These are phyloP conservation scores for Strix uralensis DNA, from an alignment of 2,113 vertebrate species.

Conservation along the genomic window DNA sequence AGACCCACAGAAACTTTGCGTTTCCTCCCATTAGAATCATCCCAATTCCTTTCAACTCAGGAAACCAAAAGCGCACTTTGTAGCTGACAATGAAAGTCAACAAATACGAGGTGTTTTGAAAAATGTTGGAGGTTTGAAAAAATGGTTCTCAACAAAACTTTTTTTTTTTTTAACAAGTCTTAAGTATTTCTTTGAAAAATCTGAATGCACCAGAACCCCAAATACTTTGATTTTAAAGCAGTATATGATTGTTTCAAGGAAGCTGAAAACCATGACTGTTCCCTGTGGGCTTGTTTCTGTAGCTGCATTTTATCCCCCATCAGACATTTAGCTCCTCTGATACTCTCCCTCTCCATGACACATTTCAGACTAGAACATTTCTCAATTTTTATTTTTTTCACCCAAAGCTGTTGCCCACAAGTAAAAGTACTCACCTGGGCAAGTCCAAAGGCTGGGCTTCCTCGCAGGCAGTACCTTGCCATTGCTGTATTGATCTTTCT, in stretches of 20 bases:
- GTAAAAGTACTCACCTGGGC: background rate
- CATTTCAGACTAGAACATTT: background rate
- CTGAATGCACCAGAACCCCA: background rate
- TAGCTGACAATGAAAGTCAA: background rate
- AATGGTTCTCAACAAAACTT: background rate
- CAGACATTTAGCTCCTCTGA: background rate
- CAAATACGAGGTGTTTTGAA: background rate
- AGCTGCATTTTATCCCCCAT: background rate
- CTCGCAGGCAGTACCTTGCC: background rate
- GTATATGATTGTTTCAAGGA: background rate
- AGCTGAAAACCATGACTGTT: background rate
- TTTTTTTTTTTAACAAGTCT: background rate
- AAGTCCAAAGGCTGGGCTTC: background rate
- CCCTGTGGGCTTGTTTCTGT: background rate
- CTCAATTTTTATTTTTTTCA: background rate
- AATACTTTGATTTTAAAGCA: background rate
- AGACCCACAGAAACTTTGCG: background rate
- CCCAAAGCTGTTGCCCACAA: background rate
- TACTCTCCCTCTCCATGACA: background rate
- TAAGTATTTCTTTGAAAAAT: background rate
- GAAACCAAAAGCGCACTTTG: background rate
- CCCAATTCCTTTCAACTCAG: background rate
- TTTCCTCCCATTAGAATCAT: conserved; percentile 3
- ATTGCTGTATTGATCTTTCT: background rate
- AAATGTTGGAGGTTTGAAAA: background rate